These are phyloP conservation scores for Leptopilina myrica DNA, from an alignment of 2,888 invertebrate species.

Conservation along the genomic window DNA sequence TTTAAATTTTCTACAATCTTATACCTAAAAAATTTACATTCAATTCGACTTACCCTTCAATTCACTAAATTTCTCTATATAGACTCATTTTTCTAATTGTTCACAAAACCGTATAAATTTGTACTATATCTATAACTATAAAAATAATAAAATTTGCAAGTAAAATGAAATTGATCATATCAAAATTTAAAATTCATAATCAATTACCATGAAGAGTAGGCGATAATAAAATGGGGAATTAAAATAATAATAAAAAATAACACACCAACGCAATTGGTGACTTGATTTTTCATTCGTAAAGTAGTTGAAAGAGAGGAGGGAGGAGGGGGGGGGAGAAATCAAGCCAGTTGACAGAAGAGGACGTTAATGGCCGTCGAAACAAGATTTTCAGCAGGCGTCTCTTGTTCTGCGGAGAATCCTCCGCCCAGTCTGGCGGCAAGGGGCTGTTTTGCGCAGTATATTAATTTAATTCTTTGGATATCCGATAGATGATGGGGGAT, in stretches of 20 bases:
- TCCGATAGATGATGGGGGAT: slow-evolving; percentile 71
- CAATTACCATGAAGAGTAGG: not conserved
- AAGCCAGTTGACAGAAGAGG: slow-evolving; percentile 53
- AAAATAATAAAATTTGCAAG: not conserved
- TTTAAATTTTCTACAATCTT: too few relatives aligned
- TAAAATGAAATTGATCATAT: not conserved
- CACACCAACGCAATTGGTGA: slow-evolving; percentile 46
- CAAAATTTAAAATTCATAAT: slow-evolving; percentile 4
- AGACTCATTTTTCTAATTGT: too few relatives aligned
- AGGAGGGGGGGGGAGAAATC: slow-evolving; percentile 26
- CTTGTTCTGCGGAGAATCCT: slow-evolving; percentile 52
- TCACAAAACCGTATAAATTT: too few relatives aligned
- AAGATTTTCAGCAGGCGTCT: slow-evolving; percentile 60
- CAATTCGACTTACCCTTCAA: too few relatives aligned
- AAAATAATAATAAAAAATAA: not conserved
- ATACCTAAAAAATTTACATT: too few relatives aligned
- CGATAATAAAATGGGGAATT: not conserved
- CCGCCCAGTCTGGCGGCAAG: slow-evolving; percentile 57
- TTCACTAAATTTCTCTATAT: too few relatives aligned
- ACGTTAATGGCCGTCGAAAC: slow-evolving; percentile 65
- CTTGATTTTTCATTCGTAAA: slow-evolving; percentile 51
- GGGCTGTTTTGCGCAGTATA: slow-evolving; percentile 72
- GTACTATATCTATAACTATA: too few relatives aligned
- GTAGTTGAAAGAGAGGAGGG: too few relatives aligned
- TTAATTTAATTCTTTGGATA: slow-evolving; percentile 77